Evolutionary conservation across 2,888 invertebrate species (phyloP), one percentile per base, ranked within the genome.

Genomic region (Oxyteleia sp.): DNA sequence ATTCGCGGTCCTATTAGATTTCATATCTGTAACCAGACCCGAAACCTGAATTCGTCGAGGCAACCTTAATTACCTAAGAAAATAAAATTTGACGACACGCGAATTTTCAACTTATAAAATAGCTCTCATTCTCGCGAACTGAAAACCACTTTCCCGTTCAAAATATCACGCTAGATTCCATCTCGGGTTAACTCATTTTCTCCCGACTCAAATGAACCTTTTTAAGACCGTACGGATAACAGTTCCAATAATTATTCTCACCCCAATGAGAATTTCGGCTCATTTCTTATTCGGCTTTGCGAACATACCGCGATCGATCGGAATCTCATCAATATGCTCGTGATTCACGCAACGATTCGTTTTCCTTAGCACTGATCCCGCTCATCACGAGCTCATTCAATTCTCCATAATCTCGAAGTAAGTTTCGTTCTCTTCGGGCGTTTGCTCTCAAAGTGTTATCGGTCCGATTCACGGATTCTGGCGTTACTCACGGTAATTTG

Each of bases 381-480:
- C 84, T 84, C 81, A 81, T 84, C 78, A 84, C 72, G 76, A 57
- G 68, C 78, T 78, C 81, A 82, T 84, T 84, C 81, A 84, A 84
- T 81, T 82, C 81, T 69, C 81, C 78, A 82, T 84, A 82, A 81
- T 84, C 84, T 84, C 61, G 78, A 81, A 76, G 72, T 72, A 76
- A 84, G 81, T 78, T 84, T 81, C 81, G 81, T 78, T 81, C 81
- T 72, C 81, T 84, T 69, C 76, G 59, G 74, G 76, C 81, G 68
- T 72, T 84, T 78, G 81, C 84, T 81, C 78, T 76, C 59, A 74
- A 84, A 76, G 78, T 74, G 81, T 81, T 84, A 84, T 84, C 84
- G 78, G 81, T 76, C 68, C 78, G 84, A 84, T 81, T 81, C 84
- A 76, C 84, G 72, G 80, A 84, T 76, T 75, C 80, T 68, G 74